Base-by-base conservation (phyloP, 2,888 invertebrate genomes). In the Galeruca laticollis region DNA sequence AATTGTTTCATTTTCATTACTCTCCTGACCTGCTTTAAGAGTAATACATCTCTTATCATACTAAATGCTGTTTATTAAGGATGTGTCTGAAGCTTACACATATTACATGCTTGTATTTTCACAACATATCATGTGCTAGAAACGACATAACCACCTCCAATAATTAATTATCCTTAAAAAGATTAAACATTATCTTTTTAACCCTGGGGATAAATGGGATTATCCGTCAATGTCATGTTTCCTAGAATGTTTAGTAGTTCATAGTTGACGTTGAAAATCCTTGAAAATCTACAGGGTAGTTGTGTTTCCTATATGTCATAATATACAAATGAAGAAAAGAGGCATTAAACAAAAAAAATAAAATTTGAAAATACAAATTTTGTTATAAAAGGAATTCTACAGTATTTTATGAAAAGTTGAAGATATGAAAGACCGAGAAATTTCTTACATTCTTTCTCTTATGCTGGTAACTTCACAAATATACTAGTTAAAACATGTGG, bases 141-240 rank as follows among this genome's bases (percentile, higher is more conserved):
- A 56, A 33, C 47, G 56, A 56, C 43, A 57, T 26, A 21, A 37
- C 56, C 47, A 63, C 26, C 13, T 13, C 26, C 3, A 21, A 64
- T 57, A 21, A 64, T 57, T 64, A 57, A 57, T 64, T 64, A 57
- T 57, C 18, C 20, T 43, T 64, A 31, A 64, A 64, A 64, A 64
- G 10, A 43, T 49, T 21, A 43, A 26, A 26, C 6, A 26, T n/a
- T 26, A 26, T 26, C 4, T 64, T 33, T 57, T 64, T 47, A 56
- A 57, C 64, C 57, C 64, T 40, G 31, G 40, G 63, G 62, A 54
- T 63, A 37, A 21, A 37, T 56, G 40, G 18, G 20, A 20, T 33
- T 64, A 64, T 64, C 56, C 18, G 56, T 64, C 64, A 57, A 57
- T 33, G 57, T 64, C 64, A 57, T 64, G 64, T 57, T 57, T 13